Evolutionary conservation across 2,888 invertebrate genomes (phyloP), one percentile per base, ranked within the genome.

Genomic region (Nyleta sp.): DNA sequence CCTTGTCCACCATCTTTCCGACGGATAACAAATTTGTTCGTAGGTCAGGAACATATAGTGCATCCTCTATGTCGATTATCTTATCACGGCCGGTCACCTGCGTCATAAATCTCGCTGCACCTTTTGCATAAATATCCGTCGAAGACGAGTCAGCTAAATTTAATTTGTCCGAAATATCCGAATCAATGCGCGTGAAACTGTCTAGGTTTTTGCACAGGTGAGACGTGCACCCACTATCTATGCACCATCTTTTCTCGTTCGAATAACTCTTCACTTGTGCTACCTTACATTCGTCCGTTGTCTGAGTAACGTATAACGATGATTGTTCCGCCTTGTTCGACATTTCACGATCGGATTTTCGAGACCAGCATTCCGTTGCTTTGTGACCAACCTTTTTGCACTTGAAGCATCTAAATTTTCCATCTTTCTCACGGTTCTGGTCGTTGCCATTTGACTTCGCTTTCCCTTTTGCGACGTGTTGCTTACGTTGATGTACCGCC

Each of bases 221-320:
- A 0, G 78, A 77, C 0, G 55, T 71, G 57, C 75, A 68, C 0
- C 75, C 75, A 31, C 79, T 79, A 22, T 75, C 75, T 6, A 79
- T 4, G 10, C 35, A 35, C 35, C 35, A 35, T 8, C 28, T 4
- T 28, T 28, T 28, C 8, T n/a, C n/a, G n/a, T n/a, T n/a, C n/a
- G n/a, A n/a, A n/a, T n/a, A n/a, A n/a, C n/a, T n/a, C n/a, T n/a
- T n/a, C n/a, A n/a, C n/a, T n/a, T n/a, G n/a, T n/a, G n/a, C n/a
- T n/a, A n/a, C n/a, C n/a, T n/a, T n/a, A n/a, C n/a, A n/a, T n/a
- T n/a, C 28, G 28, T 28, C 28, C 28, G 28, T 28, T 28, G 28
- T 7, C 28, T 28, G 5, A 7, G 7, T 7, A 28, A 28, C 28
- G 28, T 28, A 7, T 28, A 28, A 28, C 28, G 28, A 28, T 7